Conservation (phyloP, 2,113 vertebrate species). For the Clarias gariepinus region DNA sequence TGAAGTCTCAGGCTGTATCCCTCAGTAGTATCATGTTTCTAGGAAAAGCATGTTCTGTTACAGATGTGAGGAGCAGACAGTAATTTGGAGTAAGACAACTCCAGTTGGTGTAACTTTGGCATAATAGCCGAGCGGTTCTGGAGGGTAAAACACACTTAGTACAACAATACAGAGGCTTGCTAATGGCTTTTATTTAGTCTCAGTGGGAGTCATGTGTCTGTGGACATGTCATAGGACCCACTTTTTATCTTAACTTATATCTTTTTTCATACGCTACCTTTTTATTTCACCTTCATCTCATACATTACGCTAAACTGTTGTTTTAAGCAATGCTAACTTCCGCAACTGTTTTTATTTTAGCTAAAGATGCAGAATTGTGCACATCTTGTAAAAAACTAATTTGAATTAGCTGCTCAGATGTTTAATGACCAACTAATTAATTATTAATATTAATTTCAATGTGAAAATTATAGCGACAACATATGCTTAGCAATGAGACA, state of each 20-base stretch:
- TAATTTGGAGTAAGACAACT: constrained; percentile 55
- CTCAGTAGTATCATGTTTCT: constrained; percentile 51
- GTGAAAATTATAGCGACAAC: background rate
- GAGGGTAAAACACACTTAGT: constrained; percentile 17
- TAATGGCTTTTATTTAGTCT: constrained; percentile 10
- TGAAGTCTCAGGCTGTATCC: constrained; percentile 47
- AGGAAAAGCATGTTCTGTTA: constrained; percentile 53
- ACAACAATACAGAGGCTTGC: background rate
- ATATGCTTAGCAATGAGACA: background rate
- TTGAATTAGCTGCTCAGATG: background rate
- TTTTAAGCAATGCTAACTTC: background rate
- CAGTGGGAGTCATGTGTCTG: constrained; percentile 4
- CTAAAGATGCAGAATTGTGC: background rate
- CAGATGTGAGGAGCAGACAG: constrained; percentile 47
- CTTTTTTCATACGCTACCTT: background rate
- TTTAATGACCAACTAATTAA: background rate
- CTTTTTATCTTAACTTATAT: background rate
- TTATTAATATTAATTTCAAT: background rate
- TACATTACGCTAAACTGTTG: background rate
- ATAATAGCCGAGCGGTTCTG: background rate
- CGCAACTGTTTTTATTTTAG: background rate
- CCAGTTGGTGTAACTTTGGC: background rate
- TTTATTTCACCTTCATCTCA: background rate
- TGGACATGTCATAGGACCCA: background rate
- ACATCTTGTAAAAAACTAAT: background rate